phyloP scores from a whole-genome alignment of 2,113 vertebrate genomes.

The Coregonus clupeaformis region DNA sequence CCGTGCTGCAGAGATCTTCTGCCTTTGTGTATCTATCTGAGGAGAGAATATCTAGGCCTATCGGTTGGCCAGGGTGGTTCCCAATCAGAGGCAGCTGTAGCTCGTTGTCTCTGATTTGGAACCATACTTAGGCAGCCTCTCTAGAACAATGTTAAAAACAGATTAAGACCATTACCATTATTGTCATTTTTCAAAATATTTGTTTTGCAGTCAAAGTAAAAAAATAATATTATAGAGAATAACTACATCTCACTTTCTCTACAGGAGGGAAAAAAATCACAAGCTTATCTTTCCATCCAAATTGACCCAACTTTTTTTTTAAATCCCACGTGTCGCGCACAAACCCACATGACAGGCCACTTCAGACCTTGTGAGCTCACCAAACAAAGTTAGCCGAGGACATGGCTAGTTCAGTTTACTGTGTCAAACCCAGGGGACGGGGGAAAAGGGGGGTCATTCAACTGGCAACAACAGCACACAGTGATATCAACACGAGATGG shows the following conservation, averaged over 20 bases:
- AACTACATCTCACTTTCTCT: no score
- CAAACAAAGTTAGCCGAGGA: slow-evolving; percentile 1
- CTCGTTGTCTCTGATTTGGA: no score
- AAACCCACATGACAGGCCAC: slow-evolving; percentile 4
- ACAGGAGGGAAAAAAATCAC: no score
- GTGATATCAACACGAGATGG: not conserved
- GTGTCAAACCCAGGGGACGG: not conserved
- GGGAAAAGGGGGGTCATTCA: not conserved
- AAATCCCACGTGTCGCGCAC: not conserved
- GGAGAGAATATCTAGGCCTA: slow-evolving; percentile 70
- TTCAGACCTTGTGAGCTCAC: not conserved
- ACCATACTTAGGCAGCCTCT: no score
- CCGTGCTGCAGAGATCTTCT: slow-evolving; percentile 78
- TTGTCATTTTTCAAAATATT: slow-evolving; percentile 55
- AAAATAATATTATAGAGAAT: slow-evolving; percentile 17
- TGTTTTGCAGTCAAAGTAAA: no score
- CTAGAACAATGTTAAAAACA: slow-evolving; percentile 79
- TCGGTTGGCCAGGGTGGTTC: no score
- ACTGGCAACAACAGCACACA: not conserved
- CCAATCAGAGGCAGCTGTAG: no score
- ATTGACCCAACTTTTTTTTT: no score
- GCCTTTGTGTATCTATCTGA: slow-evolving; percentile 79
- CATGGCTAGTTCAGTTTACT: not conserved
- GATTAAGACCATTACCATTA: slow-evolving; percentile 59
- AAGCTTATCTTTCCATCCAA: no score